Base-by-base conservation (phyloP, 2,888 invertebrate species). In the Drosophila lutescens region DNA sequence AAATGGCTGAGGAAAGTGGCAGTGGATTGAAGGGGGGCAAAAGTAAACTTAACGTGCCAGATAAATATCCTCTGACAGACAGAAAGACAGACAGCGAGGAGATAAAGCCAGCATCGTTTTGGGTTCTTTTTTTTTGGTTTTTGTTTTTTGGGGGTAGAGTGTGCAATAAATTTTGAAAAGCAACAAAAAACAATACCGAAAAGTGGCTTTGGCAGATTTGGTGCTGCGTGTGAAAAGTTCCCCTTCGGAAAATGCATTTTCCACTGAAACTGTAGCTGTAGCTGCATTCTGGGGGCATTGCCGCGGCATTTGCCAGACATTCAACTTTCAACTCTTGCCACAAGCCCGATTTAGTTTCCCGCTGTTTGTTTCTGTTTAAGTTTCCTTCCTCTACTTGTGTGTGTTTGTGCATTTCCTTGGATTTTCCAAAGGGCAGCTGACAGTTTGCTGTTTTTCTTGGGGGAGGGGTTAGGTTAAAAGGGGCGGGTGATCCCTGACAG, bases 281-380 rank as follows among this genome's bases (percentile, higher is more conserved):
- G 20, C 65, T 59, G 76, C 77, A 75, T 68, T 76, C 58, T 75
- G 77, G 81, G 83, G 76, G 78, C 89, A 88, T 87, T 90, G 89
- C 78, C 87, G 82, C 84, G 73, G 86, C 89, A 84, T 87, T 90
- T 88, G 76, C 67, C 80, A 89, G 90, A 80, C 91, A 76, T 90
- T 90, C 90, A 90, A 90, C 90, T 90, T 90, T 90, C 90, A 90
- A 90, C 90, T 90, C 86, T 85, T 80, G 75, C 79, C 68, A 66
- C 67, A 54, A 61, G 50, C 51, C 66, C 68, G 67, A 41, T 55
- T 6, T 6, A 7, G n/a, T n/a, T 50, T 40, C 47, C 40, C 46
- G 41, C 36, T 58, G 54, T 60, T 73, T 72, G 50, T 73, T 72
- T 58, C 58, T 56, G 58, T 59, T 59, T 40, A 20, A 59, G 58